Base-by-base conservation (phyloP, 2,797 vertebrate species). In the Molossus molossus region DNA sequence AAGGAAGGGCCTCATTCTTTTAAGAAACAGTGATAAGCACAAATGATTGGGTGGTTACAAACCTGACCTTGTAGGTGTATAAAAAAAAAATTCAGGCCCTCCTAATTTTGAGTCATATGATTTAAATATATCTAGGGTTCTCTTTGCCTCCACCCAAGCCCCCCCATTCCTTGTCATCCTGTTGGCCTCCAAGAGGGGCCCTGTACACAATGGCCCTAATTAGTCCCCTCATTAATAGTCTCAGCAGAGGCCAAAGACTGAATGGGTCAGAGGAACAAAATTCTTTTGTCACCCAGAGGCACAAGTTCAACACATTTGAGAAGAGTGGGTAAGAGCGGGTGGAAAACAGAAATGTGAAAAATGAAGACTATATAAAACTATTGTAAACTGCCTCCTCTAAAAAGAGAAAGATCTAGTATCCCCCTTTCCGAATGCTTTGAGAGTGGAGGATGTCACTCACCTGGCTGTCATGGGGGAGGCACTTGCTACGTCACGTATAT, bases 201-300 rank as follows among this genome's bases (percentile, higher is more conserved):
- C 82, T 90, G 55, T n/a, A 33, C 58, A 95, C 73, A 90, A 57
- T 80, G 55, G 70, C 18, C 90, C 60, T 85, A 94, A 96, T 95
- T 96, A 95, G 94, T 90, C 65, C 53, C 80, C 92, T 96, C 88
- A 81, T 95, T 97, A 94, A 86, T 86, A 94, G 90, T 94, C 97
- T 80, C 75, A 73, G 92, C 72, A 86, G 90, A 96, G 70, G 50
- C 95, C 77, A 76, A 90, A 92, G 77, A 96, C 77, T 94, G 92
- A 94, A 91, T 76, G 67, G 89, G 84, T 75, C 89, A 89, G 79
- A 92, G 81, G 90, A 94, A 92, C 88, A 73, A 55, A 95, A 90
- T 93, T 92, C 92, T 95, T 93, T 85, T 81, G 65, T 95, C 89
- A 84, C 64, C 73, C 48, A 64, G 80, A 94, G 58, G 67, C 82